Conservation (phyloP, 2,888 invertebrate species). For the Sipha maydis region DNA sequence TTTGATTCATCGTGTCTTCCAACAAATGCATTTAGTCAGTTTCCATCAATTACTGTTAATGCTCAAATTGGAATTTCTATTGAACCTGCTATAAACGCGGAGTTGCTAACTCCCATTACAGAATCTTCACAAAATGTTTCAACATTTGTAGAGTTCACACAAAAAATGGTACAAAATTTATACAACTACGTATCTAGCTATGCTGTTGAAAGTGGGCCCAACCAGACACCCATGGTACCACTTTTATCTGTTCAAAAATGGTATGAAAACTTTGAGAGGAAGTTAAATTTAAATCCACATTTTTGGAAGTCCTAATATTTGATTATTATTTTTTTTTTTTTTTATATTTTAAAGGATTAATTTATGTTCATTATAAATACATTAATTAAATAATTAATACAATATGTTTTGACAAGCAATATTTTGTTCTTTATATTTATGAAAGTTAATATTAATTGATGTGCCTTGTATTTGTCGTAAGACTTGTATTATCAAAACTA, state of each 20-base stretch:
- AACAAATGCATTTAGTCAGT: conserved; percentile 76
- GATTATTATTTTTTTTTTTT: neutral
- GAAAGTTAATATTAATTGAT: neutral
- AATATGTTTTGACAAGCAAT: no score
- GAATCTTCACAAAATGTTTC: conserved; percentile 72
- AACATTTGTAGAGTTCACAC: conserved; percentile 71
- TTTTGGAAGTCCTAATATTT: conserved; percentile 78
- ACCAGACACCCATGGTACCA: conserved; percentile 86
- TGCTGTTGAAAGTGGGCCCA: conserved; percentile 81
- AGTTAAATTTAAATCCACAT: conserved; percentile 89
- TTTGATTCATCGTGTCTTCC: conserved; percentile 70
- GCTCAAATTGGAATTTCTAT: conserved; percentile 94
- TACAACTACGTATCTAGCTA: conserved; percentile 94
- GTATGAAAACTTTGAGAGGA: conserved; percentile 92
- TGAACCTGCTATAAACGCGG: conserved; percentile 70
- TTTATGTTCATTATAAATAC: neutral
- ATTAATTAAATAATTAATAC: no score
- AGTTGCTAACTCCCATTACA: conserved; percentile 68
- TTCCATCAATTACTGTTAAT: conserved; percentile 68
- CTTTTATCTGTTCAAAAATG: conserved; percentile 88
- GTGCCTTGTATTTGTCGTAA: neutral
- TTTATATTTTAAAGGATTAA: neutral
- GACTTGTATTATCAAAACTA: neutral
- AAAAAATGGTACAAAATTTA: conserved; percentile 93
- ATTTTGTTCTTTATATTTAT: no score